Evolutionary conservation across 2,888 invertebrate species (phyloP).

Genomic region (Hypsopygia costalis): DNA sequence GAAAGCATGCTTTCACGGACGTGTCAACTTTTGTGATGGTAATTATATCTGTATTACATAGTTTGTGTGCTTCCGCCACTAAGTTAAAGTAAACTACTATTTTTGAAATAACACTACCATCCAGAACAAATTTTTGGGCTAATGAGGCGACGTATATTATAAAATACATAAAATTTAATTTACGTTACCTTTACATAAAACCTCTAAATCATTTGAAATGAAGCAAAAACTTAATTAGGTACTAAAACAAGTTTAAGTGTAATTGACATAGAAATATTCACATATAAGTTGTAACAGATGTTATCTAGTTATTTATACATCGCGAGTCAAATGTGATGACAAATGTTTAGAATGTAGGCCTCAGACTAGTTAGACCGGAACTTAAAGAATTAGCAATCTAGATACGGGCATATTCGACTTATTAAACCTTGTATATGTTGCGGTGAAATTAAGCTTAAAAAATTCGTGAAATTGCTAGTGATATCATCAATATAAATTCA

Average conservation of each 20-base stretch:
- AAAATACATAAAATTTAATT: too few relatives aligned
- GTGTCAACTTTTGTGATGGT: conserved; percentile 19
- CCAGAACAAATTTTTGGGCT: too few relatives aligned
- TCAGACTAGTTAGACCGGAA: conserved; percentile 7
- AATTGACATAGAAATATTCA: conserved; percentile 6
- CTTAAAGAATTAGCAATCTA: not conserved
- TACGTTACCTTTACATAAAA: too few relatives aligned
- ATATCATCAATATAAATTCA: too few relatives aligned
- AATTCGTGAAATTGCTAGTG: too few relatives aligned
- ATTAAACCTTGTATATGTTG: too few relatives aligned
- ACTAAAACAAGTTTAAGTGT: not conserved
- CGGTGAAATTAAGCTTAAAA: too few relatives aligned
- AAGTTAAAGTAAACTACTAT: too few relatives aligned
- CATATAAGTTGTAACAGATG: conserved; percentile 4
- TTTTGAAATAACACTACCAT: too few relatives aligned
- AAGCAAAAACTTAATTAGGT: not conserved
- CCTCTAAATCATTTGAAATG: not conserved
- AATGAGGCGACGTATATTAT: too few relatives aligned
- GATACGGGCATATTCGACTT: not conserved
- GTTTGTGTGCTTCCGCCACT: too few relatives aligned
- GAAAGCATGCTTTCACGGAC: conserved; percentile 37
- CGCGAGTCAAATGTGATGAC: conserved; percentile 4
- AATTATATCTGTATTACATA: too few relatives aligned
- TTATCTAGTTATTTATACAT: conserved; percentile 6
- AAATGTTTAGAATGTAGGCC: conserved; percentile 7